Conservation (phyloP, 1,140 invertebrate species). For the Radopholus similis region DNA sequence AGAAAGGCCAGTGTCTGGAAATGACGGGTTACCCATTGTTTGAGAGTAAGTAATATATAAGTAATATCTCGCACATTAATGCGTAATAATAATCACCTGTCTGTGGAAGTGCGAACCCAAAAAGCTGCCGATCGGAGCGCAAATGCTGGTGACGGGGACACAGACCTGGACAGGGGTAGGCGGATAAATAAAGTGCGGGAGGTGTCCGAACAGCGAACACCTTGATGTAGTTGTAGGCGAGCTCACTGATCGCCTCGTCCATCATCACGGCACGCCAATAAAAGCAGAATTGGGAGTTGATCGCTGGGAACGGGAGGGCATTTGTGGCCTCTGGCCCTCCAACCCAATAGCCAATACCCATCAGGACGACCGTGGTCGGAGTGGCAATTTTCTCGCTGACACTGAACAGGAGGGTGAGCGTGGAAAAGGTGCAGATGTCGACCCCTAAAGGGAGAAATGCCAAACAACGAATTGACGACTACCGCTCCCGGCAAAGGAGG, state of each 20-base stretch:
- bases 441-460: neutral
- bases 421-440: constrained; percentile 52
- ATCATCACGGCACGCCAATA: constrained; percentile 59
- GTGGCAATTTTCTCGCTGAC: constrained; percentile 59
- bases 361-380: constrained; percentile 56
- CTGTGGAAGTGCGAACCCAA: constrained; percentile 60
- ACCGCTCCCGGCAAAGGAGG: constrained; percentile 52
- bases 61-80: neutral
- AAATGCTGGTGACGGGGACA: constrained; percentile 51
- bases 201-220: neutral
- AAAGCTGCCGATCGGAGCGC: constrained; percentile 55
- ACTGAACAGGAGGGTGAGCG: constrained; percentile 54
- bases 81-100: no score
- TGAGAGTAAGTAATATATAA: constrained; percentile 4
- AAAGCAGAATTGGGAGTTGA: constrained; percentile 49
- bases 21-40: neutral
- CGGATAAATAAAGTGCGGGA: neutral
- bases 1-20: constrained; percentile 51
- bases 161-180: constrained; percentile 31
- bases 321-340: neutral
- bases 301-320: constrained; percentile 37
- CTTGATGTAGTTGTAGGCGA: constrained; percentile 54
- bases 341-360: constrained; percentile 37
- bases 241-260: constrained; percentile 41
- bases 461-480: neutral